Evolutionary conservation across 2,888 invertebrate genomes (phyloP).

Genomic region (Siphlonurus alternatus): DNA sequence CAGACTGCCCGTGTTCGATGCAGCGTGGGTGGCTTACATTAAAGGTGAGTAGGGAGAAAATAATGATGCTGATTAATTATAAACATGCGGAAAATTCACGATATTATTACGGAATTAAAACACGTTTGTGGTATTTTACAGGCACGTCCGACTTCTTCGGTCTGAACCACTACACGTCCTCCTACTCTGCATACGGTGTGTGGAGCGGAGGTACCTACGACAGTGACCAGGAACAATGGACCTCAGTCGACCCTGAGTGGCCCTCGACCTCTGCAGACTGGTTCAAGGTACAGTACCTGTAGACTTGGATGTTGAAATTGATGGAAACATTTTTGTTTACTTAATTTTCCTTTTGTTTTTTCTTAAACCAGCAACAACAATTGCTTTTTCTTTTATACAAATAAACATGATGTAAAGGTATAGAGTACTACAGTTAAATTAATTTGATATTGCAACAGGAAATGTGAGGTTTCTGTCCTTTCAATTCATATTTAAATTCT

Average conservation of each 20-base stretch:
- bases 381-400: no score
- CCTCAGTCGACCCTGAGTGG: constrained; percentile 31
- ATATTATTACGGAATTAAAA: neutral
- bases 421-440: no score
- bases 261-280: constrained; percentile 31
- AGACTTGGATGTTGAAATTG: neutral
- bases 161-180: constrained; percentile 21
- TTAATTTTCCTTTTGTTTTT: no score
- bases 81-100: neutral
- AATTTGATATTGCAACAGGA: no score
- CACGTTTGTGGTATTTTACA: constrained; percentile 1
- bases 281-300: constrained; percentile 26
- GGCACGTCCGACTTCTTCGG: constrained; percentile 21
- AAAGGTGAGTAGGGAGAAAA: constrained; percentile 14
- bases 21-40: constrained; percentile 39
- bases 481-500: no score
- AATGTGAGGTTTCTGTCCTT: no score
- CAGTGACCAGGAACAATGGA: constrained; percentile 28
- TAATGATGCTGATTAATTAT: neutral
- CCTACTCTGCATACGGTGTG: constrained; percentile 10
- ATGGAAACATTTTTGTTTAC: neutral
- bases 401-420: neutral
- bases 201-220: constrained; percentile 21
- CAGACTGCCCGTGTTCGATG: constrained; percentile 42
- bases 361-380: no score